Conservation (phyloP, 2,888 invertebrate species). For the Aleiodes leptofemur region DNA sequence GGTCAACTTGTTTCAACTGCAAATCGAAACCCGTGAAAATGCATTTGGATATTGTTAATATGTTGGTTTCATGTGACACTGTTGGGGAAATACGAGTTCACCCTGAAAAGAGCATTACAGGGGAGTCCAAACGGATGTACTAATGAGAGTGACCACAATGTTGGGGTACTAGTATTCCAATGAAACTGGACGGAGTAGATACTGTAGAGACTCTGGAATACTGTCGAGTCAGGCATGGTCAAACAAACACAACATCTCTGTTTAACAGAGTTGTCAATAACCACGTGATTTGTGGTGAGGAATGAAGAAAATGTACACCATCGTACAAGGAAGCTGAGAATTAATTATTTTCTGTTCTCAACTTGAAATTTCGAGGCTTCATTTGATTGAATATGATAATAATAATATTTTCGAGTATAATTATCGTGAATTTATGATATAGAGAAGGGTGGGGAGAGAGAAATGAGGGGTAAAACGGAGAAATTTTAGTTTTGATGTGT, state of each 20-base stretch:
- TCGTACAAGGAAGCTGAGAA: background rate
- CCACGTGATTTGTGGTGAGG: constrained; percentile 39
- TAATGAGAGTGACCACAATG: constrained; percentile 53
- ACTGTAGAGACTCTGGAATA: constrained; percentile 2
- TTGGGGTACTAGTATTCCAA: constrained; percentile 2
- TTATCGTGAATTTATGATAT: too few species aligned
- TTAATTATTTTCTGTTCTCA: too few species aligned
- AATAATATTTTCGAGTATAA: too few species aligned
- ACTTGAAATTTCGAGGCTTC: too few species aligned
- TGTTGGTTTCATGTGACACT: background rate
- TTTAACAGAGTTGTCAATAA: constrained; percentile 38
- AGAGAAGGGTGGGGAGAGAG: too few species aligned
- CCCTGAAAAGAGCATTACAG: constrained; percentile 12
- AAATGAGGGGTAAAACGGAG: too few species aligned
- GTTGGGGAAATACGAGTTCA: background rate
- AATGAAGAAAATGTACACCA: constrained; percentile 13
- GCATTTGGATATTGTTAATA: background rate
- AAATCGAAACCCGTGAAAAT: background rate
- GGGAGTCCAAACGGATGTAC: constrained; percentile 36
- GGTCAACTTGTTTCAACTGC: too few species aligned
- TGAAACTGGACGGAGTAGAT: constrained; percentile 1
- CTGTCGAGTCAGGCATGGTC: constrained; percentile 25
- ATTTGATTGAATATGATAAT: too few species aligned
- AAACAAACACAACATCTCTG: background rate
- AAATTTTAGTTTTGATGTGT: too few species aligned